Conservation (phyloP, 1,140 invertebrate genomes). For the Drosophila lowei region DNA sequence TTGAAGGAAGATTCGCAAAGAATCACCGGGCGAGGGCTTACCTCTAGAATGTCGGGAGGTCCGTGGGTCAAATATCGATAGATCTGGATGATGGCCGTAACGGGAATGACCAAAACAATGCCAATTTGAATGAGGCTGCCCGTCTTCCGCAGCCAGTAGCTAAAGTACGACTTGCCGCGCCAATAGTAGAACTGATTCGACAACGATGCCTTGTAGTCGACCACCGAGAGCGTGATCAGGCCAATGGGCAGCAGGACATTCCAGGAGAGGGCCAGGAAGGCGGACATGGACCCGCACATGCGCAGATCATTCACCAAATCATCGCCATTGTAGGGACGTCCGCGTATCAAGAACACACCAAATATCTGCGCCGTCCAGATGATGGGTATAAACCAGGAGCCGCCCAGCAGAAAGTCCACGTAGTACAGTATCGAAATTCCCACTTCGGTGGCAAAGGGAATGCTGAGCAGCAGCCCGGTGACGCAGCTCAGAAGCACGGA, state of each 20-base stretch:
- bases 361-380: slow-evolving; percentile 90
- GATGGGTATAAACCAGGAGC: slow-evolving; percentile 93
- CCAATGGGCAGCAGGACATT: slow-evolving; percentile 91
- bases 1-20: not conserved
- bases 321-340: slow-evolving; percentile 92
- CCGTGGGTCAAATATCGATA: slow-evolving; percentile 92
- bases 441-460: slow-evolving; percentile 94
- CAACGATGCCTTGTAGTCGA: slow-evolving; percentile 76
- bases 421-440: slow-evolving; percentile 94
- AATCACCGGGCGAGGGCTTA: slow-evolving; percentile 84
- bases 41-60: slow-evolving; percentile 93
- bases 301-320: slow-evolving; percentile 89
- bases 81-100: slow-evolving; percentile 91
- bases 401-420: slow-evolving; percentile 91
- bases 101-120: slow-evolving; percentile 89
- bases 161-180: slow-evolving; percentile 87
- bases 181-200: slow-evolving; percentile 82
- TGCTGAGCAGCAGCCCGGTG: slow-evolving; percentile 91
- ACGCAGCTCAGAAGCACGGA: slow-evolving; percentile 94
- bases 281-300: slow-evolving; percentile 85
- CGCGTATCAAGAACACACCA: slow-evolving; percentile 92
- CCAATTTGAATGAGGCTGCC: slow-evolving; percentile 90
- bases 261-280: slow-evolving; percentile 93
- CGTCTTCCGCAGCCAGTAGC: slow-evolving; percentile 89
- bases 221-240: slow-evolving; percentile 86